Evolutionary conservation across 2,888 invertebrate species (phyloP).

Genomic region (Congeria kusceri): DNA sequence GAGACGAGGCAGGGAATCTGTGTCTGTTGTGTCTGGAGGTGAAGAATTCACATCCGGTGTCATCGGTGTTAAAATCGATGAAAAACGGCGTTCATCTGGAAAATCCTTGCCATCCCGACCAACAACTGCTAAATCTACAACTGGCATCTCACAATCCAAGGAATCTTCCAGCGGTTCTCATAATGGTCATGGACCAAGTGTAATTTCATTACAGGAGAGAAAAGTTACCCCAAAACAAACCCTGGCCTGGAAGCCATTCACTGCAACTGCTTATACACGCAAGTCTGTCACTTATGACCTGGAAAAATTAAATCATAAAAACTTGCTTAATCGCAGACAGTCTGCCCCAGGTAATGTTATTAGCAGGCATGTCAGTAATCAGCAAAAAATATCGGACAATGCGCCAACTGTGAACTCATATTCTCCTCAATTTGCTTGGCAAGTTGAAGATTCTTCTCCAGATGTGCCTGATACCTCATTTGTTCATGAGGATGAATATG

Average conservation of each 20-base stretch:
- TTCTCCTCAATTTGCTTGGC: not conserved
- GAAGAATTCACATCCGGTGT: conserved; percentile 1
- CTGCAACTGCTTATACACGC: not conserved
- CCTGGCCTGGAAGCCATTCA: not conserved
- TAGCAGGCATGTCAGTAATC: not conserved
- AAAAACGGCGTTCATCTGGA: conserved; percentile 5
- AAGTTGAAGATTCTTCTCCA: not conserved
- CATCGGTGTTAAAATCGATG: conserved; percentile 27
- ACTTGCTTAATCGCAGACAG: not conserved
- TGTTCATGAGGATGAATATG: too few relatives aligned
- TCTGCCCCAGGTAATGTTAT: not conserved
- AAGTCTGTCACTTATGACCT: not conserved
- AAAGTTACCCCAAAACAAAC: not conserved
- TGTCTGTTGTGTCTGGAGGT: not conserved
- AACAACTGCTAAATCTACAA: not conserved
- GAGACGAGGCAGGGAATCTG: too few relatives aligned
- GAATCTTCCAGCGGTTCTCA: not conserved
- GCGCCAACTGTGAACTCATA: too few relatives aligned
- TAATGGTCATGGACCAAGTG: not conserved
- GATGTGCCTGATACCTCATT: not conserved
- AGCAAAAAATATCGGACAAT: not conserved
- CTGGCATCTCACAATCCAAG: not conserved
- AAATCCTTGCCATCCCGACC: not conserved
- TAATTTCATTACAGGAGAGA: not conserved
- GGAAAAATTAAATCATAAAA: not conserved